Conservation (phyloP, 2,797 vertebrate genomes). For the Anguilla anguilla region DNA sequence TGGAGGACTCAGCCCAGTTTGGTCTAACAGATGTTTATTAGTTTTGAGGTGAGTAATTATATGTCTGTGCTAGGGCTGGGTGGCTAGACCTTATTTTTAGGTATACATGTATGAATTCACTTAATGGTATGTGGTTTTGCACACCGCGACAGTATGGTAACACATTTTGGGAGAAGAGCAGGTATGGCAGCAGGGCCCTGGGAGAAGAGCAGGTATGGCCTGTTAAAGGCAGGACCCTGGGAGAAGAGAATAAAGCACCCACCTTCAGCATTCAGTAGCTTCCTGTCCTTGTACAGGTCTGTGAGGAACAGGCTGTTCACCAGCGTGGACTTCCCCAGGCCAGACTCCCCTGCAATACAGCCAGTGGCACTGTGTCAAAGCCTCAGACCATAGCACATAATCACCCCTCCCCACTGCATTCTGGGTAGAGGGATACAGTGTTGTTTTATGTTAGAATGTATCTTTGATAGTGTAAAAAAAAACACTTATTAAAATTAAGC, state of each 20-base stretch:
- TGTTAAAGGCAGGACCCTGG: too few species aligned
- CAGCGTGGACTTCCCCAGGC: constrained; percentile 81
- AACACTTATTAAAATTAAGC: neutral
- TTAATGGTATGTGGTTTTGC: neutral
- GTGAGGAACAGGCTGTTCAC: constrained; percentile 84
- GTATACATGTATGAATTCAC: neutral
- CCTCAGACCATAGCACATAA: constrained; percentile 19
- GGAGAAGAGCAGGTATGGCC: neutral
- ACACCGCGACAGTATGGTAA: neutral
- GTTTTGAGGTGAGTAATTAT: neutral
- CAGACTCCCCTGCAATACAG: constrained; percentile 74
- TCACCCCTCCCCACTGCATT: neutral
- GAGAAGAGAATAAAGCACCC: constrained; percentile 37
- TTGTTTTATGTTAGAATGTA: neutral
- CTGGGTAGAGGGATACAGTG: neutral
- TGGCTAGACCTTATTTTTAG: neutral
- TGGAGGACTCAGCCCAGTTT: neutral
- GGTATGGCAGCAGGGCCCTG: neutral
- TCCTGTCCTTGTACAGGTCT: constrained; percentile 83
- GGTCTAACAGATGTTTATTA: neutral
- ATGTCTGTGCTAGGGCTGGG: neutral
- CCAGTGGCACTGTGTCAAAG: neutral
- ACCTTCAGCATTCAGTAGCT: constrained; percentile 82
- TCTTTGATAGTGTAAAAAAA: neutral
- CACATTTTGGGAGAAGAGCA: too few species aligned